phyloP scores from a whole-genome alignment of 1,140 invertebrate species.

The Drosophila arawakana region DNA sequence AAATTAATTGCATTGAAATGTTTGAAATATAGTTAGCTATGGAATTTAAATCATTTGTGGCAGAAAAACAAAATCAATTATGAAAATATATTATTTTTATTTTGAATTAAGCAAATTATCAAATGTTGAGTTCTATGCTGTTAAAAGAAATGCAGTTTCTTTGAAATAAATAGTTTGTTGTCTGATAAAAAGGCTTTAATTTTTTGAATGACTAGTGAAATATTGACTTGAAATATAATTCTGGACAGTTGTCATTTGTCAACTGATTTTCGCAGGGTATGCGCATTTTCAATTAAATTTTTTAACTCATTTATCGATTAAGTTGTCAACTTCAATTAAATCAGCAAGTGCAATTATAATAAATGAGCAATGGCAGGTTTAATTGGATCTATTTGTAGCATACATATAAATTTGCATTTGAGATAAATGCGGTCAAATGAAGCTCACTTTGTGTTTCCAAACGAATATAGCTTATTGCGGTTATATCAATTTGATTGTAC shows the following conservation, averaged over 20 bases:
- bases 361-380: slow-evolving; percentile 29
- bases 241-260: background rate
- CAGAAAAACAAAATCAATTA: too few relatives aligned
- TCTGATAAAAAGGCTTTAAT: too few relatives aligned
- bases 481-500: slow-evolving; percentile 17
- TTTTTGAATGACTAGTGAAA: too few relatives aligned
- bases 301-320: slow-evolving; percentile 29
- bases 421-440: slow-evolving; percentile 33
- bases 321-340: slow-evolving; percentile 40
- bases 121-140: too few relatives aligned
- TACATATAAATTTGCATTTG: slow-evolving; percentile 11
- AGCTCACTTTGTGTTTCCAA: background rate
- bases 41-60: too few relatives aligned
- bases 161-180: too few relatives aligned
- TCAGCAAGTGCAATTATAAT: slow-evolving; percentile 47
- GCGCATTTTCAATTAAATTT: background rate
- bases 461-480: slow-evolving; percentile 13
- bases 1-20: background rate
- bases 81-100: too few relatives aligned
- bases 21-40: too few relatives aligned
- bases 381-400: slow-evolving; percentile 37
- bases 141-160: too few relatives aligned
- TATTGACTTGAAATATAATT: too few relatives aligned
- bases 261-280: slow-evolving; percentile 15
- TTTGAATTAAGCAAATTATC: too few relatives aligned